These are phyloP conservation scores for Gorsachius goisagi DNA, from an alignment of 2,113 vertebrate species.

Conservation along the genomic window DNA sequence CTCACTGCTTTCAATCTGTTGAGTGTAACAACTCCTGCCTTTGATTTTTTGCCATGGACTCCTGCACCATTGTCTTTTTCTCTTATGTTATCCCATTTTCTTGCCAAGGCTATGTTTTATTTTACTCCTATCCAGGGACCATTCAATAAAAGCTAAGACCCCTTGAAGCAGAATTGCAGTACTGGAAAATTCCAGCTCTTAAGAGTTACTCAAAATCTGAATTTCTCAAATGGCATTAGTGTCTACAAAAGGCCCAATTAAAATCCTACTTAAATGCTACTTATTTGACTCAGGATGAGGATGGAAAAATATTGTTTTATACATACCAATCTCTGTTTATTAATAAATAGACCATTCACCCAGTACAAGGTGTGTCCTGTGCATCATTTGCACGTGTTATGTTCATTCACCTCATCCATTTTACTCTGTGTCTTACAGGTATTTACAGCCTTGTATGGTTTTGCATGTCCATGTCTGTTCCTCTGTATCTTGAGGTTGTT, in stretches of 20 bases:
- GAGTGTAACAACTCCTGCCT: conserved; percentile 27
- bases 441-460: not conserved
- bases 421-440: not conserved
- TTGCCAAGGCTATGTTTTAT: conserved; percentile 26
- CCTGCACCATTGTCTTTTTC: conserved; percentile 4
- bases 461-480: not conserved
- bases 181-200: conserved; percentile 37
- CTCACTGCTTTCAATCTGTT: conserved; percentile 14
- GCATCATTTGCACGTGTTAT: not conserved
- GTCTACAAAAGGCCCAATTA: not conserved
- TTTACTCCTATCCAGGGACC: conserved; percentile 1
- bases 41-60: conserved; percentile 30
- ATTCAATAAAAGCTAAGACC: conserved; percentile 39
- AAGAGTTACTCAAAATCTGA: not conserved
- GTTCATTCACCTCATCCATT: not conserved
- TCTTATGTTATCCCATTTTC: conserved; percentile 9
- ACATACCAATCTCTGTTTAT: not conserved
- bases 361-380: not conserved
- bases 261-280: not conserved
- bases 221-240: not conserved
- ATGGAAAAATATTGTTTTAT: not conserved
- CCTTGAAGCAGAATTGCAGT: conserved; percentile 23
- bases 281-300: not conserved
- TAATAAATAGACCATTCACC: not conserved
- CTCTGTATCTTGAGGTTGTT: not conserved